Evolutionary conservation across 2,888 invertebrate genomes (phyloP), one percentile per base, ranked within the genome.

Genomic region (Nowickia ferox): DNA sequence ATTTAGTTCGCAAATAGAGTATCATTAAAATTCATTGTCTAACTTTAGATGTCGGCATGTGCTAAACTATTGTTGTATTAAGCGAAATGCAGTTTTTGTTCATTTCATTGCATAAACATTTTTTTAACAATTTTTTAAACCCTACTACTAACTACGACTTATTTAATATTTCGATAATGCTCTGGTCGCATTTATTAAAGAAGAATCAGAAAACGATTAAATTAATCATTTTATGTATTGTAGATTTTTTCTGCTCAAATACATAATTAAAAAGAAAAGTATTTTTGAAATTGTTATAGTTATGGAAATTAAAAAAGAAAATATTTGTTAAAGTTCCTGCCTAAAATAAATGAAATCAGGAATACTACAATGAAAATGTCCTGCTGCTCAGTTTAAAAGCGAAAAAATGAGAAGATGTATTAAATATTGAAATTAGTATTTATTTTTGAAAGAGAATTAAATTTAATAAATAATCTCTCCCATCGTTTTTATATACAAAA

Each of bases 231-330:
- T 71, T 57, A 46, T 53, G 51, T 72, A 72, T 69, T 82, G 59
- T 78, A 82, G 51, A 82, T 71, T 76, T 48, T 81, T 72, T 78
- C 79, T 78, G 85, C 82, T 82, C 78, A 79, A 82, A 63, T 51
- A 61, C 78, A 71, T 75, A 82, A 63, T 81, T 68, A 51, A 79
- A 84, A 74, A 68, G n/a, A 40, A 65, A 69, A 42, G 15, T 82
- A 81, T 86, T 83, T 85, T 86, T 83, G 66, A 83, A 83, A 83
- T 75, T 83, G 83, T 86, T 86, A 85, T 85, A 75, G 71, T 81
- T 74, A 75, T 77, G 61, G 68, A 77, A 72, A 66, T 77, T 75
- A 46, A 76, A 53, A 68, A 61, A 13, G 9, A 65, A 19, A 74
- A 72, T 42, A 42, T 65, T 83, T 76, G 82, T 86, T 79, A 83